Base-by-base conservation (phyloP, 2,797 vertebrate genomes). In the Huso huso region DNA sequence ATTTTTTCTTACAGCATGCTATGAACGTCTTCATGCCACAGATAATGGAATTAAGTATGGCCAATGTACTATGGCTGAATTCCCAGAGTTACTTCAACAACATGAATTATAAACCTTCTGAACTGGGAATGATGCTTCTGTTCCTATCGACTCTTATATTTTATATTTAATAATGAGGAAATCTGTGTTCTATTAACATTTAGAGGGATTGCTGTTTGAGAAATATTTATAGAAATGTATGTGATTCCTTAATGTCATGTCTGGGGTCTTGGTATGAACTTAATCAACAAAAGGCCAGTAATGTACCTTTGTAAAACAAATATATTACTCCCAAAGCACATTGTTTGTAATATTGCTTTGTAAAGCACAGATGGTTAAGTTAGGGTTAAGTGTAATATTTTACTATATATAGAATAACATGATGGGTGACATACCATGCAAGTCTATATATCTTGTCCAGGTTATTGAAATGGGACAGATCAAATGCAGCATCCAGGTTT, bases 21-120 rank as follows among this genome's bases (percentile, higher is more conserved):
- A 64, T 81, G 80, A 86, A 82, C 69, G 74, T 81, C 79, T 78
- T 77, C 23, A 9, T 65, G 70, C 79, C 65, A 66, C 75, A 79
- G 78, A 78, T 87, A 92, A 90, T 82, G 77, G 80, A 81, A 86
- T 92, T 90, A 89, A 90, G 84, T 84, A 83, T 75, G 88, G 86
- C 86, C 87, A 88, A 88, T 86, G 82, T 83, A 73, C 78, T 77
- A 70, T 85, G 86, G 86, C 86, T 81, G 66, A 80, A 73, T 77
- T 91, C 80, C 80, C 77, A 81, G 85, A 85, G 77, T 83, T 76
- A 81, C 79, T 84, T 80, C 79, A 73, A 79, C 77, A 83, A 82
- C 84, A 85, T 81, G 77, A 82, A 87, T 87, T 80, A 82, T 85
- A 91, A 91, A 86, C 88, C 87, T 89, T 81, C 76, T 73, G 81